phyloP scores from a whole-genome alignment of 1,140 invertebrate genomes.

The Anastatus disparis region DNA sequence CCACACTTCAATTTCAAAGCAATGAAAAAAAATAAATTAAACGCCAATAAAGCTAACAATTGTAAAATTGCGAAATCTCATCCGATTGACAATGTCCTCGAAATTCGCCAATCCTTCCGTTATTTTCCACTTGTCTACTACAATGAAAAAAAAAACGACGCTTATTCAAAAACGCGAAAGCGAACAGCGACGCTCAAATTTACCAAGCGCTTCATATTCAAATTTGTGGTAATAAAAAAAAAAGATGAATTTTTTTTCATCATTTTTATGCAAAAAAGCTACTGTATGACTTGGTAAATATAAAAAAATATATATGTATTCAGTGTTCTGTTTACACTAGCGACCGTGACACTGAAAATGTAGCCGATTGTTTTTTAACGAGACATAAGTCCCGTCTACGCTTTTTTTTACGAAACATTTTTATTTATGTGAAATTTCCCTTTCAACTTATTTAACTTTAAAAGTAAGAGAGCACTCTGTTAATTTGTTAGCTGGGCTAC shows the following conservation, averaged over 20 bases:
- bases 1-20: too few species aligned
- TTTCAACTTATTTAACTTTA: too few species aligned
- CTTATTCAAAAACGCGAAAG: not conserved
- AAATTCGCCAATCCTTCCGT: not conserved
- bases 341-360: conserved; percentile 22
- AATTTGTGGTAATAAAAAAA: conserved; percentile 25
- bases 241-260: conserved; percentile 34
- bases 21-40: too few species aligned
- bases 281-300: too few species aligned
- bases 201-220: conserved; percentile 41
- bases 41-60: not conserved
- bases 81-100: not conserved
- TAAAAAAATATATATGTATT: too few species aligned
- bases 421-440: too few species aligned
- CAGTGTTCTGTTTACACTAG: too few species aligned
- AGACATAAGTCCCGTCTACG: conserved; percentile 28
- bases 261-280: conserved; percentile 49
- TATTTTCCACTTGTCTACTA: not conserved
- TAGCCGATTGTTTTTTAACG: conserved; percentile 7
- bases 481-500: too few species aligned
- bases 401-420: too few species aligned
- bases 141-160: not conserved
- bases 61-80: not conserved
- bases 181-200: conserved; percentile 2
- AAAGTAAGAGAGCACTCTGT: too few species aligned